These are phyloP conservation scores for Sebastes diaconus DNA, from an alignment of 2,797 vertebrate species.

Conservation along the genomic window DNA sequence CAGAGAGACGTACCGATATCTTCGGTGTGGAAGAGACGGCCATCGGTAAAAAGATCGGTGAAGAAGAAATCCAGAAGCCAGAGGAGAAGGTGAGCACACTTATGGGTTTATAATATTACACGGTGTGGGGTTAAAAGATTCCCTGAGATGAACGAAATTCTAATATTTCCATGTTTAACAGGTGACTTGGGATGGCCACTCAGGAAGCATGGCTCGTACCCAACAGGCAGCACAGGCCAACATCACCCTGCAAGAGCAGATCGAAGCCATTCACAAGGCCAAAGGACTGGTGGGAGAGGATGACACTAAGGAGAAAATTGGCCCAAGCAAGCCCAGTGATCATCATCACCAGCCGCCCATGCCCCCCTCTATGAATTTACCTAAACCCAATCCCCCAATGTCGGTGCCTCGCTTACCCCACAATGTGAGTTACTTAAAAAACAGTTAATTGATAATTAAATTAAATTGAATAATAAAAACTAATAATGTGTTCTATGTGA, in stretches of 20 bases:
- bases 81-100: slow-evolving; percentile 91
- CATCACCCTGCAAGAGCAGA: slow-evolving; percentile 98
- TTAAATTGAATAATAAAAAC: not conserved
- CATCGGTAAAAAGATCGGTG: slow-evolving; percentile 99
- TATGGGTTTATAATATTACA: not conserved
- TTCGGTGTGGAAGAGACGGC: slow-evolving; percentile 98
- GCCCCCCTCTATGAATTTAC: slow-evolving; percentile 79
- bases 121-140: not conserved
- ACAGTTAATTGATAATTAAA: rapidly evolving
- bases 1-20: slow-evolving; percentile 99
- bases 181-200: slow-evolving; percentile 99
- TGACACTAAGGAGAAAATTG: slow-evolving; percentile 97
- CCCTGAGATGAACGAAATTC: not conserved
- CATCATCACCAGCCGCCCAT: slow-evolving; percentile 86
- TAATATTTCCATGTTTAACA: slow-evolving; percentile 42
- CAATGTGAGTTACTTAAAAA: slow-evolving; percentile 76
- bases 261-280: slow-evolving; percentile 99
- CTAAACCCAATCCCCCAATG: slow-evolving; percentile 85
- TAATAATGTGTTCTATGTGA: not conserved
- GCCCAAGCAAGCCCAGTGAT: slow-evolving; percentile 96
- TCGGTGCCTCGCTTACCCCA: slow-evolving; percentile 85
- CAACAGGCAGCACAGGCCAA: slow-evolving; percentile 99
- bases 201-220: slow-evolving; percentile 98
- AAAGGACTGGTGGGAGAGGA: slow-evolving; percentile 98
- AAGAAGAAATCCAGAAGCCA: slow-evolving; percentile 99